A percentile compares a stretch with the other conserved stretches of the same genome.
Evolutionary conservation across 2,888 invertebrate genomes (phyloP).

Genomic region (Zygogramma bicolorata): DNA sequence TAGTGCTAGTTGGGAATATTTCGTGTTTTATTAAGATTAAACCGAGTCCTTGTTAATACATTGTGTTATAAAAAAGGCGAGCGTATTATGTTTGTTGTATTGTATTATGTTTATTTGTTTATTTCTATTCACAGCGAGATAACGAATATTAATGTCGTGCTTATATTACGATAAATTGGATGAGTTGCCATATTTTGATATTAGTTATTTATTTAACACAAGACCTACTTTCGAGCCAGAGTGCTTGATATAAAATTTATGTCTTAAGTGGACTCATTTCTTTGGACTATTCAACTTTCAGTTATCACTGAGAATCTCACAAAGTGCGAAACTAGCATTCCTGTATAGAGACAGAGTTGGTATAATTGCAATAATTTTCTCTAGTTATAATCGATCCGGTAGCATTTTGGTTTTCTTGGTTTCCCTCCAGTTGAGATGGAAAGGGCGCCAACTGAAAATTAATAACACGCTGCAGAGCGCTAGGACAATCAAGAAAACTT

Average conservation of each 20-base stretch:
- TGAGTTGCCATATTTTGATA: slow-evolving; percentile 17
- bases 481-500: too few species aligned
- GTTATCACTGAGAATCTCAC: too few species aligned
- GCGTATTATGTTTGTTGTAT: slow-evolving; percentile 25
- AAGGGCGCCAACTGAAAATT: too few species aligned
- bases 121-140: slow-evolving; percentile 25
- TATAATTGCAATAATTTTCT: too few species aligned
- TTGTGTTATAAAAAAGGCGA: slow-evolving; percentile 25
- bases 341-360: too few species aligned
- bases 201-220: neutral
- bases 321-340: too few species aligned
- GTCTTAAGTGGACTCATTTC: too few species aligned
- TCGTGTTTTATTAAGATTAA: slow-evolving; percentile 34
- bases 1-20: neutral
- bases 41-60: slow-evolving; percentile 24
- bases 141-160: slow-evolving; percentile 20
- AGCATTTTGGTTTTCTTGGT: too few species aligned
- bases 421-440: too few species aligned
- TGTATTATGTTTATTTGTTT: slow-evolving; percentile 35
- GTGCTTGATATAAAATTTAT: neutral
- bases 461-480: too few species aligned
- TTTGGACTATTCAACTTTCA: too few species aligned
- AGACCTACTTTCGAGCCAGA: neutral
- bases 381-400: too few species aligned
- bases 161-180: slow-evolving; percentile 24